Evolutionary conservation across 2,888 invertebrate species (phyloP).

Genomic region (Phyllotreta striolata): DNA sequence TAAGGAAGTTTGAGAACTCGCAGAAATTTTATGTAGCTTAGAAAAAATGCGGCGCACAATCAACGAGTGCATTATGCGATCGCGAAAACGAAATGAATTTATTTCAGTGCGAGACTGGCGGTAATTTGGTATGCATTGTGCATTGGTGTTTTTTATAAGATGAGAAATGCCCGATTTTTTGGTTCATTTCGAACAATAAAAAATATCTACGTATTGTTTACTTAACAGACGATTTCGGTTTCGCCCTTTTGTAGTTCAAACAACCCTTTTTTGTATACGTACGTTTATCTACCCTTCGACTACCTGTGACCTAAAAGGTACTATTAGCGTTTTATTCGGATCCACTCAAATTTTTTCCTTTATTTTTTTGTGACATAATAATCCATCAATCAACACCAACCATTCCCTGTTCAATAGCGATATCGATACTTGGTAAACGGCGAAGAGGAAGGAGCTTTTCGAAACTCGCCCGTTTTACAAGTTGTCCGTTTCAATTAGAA

Average conservation of each 20-base stretch:
- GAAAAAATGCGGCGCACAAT: background rate
- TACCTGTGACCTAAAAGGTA: slow-evolving; percentile 32
- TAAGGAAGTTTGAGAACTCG: slow-evolving; percentile 15
- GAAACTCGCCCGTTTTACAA: too few species aligned
- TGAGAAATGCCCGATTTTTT: background rate
- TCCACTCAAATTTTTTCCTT: slow-evolving; percentile 3
- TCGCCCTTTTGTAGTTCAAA: slow-evolving; percentile 39
- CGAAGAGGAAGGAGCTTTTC: too few species aligned
- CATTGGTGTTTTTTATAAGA: too few species aligned
- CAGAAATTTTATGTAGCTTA: slow-evolving; percentile 11
- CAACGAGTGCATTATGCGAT: background rate
- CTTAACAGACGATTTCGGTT: slow-evolving; percentile 16
- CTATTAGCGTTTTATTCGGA: slow-evolving; percentile 30
- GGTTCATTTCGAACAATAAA: slow-evolving; percentile 16
- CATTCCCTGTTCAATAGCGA: too few species aligned
- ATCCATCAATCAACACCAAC: too few species aligned
- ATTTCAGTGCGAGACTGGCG: too few species aligned
- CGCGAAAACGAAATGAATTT: background rate
- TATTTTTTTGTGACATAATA: too few species aligned
- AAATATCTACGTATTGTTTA: slow-evolving; percentile 19
- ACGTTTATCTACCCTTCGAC: slow-evolving; percentile 1
- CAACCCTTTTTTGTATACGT: slow-evolving; percentile 36
- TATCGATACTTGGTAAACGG: too few species aligned
- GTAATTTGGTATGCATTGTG: too few species aligned
- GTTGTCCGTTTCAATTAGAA: too few species aligned